Base-by-base conservation (phyloP, 2,113 vertebrate genomes). In the Stegastes partitus region DNA sequence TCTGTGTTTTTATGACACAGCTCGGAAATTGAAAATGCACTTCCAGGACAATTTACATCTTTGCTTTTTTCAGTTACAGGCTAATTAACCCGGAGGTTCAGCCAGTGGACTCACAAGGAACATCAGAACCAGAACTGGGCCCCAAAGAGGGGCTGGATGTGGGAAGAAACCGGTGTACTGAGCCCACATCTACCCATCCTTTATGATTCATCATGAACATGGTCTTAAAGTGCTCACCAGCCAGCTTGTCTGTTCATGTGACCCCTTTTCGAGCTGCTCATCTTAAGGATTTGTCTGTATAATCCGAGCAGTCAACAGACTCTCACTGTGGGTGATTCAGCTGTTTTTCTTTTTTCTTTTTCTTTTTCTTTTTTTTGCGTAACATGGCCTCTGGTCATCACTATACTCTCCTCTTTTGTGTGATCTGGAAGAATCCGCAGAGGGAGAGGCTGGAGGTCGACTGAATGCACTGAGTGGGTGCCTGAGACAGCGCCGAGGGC, bases 311-410 rank as follows among this genome's bases (percentile, higher is more conserved):
- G 68, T 77, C 68, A 57, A 57, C 11, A 67, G 49, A 53, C 64
- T 47, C 74, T n/a, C 62, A 11, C 50, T 68, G 44, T 25, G 73
- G 31, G 50, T 82, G 68, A 82, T 69, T 86, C 70, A 81, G 66
- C 53, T 51, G 4, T 49, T 31, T 42, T 56, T n/a, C 11, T n/a
- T 3, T 39, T n/a, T n/a, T n/a, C 34, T 34, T 34, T 34, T 34
- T 34, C 34, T 2, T 42, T 14, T 42, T 14, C 39, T 42, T 14
- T 21, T 44, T 34, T 64, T 42, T 79, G 58, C 14, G 2, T 59
- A 68, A 69, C 59, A 55, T 23, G 54, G 54, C 87, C 72, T 54
- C 68, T 2, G 64, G 84, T 64, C 75, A 31, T 70, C 65, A 5
- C 44, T 58, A 22, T 19, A 23, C 44, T 57, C 42, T 58, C n/a